Conservation (phyloP, 2,888 invertebrate genomes). For the Ischnus inquisitorius region DNA sequence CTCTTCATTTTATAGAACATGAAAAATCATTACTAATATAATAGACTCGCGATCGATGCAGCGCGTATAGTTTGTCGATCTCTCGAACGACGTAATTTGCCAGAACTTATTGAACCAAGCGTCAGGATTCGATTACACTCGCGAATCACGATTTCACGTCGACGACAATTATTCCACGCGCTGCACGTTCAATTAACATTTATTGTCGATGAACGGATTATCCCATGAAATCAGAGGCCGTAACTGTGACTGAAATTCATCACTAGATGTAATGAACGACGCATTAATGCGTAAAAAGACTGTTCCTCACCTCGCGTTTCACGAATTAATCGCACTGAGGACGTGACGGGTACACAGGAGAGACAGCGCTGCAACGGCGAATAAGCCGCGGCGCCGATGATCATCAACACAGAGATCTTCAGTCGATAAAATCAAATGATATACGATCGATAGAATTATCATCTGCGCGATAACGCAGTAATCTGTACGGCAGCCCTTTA, state of each 20-base stretch:
- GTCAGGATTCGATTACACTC: neutral
- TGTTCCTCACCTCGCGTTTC: constrained; percentile 7
- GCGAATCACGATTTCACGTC: neutral
- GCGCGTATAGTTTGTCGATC: neutral
- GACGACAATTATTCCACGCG: neutral
- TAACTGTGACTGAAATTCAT: neutral
- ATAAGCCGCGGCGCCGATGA: neutral
- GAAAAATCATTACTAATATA: neutral
- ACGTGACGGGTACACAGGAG: neutral
- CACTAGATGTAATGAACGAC: neutral
- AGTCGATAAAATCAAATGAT: constrained; percentile 43
- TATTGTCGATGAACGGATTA: neutral
- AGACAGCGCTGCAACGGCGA: constrained; percentile 10
- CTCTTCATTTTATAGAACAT: neutral
- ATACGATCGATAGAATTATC: constrained; percentile 14
- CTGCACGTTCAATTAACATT: neutral
- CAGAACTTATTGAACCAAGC: neutral
- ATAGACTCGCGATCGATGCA: neutral
- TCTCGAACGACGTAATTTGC: neutral
- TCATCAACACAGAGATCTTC: neutral
- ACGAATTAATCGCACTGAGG: neutral
- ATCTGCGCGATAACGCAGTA: neutral
- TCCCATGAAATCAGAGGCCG: neutral
- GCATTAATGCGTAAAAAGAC: neutral
- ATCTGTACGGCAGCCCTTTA: neutral